Evolutionary conservation across 2,113 vertebrate genomes (phyloP).

Genomic region (Clupea harengus): DNA sequence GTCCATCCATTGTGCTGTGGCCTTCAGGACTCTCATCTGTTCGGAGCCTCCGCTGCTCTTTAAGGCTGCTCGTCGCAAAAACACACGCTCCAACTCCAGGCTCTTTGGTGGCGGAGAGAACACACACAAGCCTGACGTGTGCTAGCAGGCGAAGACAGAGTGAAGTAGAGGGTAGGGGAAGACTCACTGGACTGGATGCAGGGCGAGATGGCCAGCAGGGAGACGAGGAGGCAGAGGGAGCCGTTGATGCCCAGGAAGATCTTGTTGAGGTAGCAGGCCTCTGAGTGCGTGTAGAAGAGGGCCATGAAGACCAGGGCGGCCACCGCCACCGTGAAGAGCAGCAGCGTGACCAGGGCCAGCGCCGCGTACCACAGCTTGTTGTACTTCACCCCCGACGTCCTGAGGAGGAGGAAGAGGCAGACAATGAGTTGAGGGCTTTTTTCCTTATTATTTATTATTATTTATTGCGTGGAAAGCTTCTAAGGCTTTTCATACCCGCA

Average conservation of each 20-base stretch:
- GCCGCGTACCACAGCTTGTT: slow-evolving; percentile 90
- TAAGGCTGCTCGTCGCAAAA: not conserved
- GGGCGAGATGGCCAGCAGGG: slow-evolving; percentile 86
- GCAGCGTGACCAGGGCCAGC: slow-evolving; percentile 83
- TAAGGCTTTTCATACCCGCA: too few relatives aligned
- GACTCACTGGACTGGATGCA: slow-evolving; percentile 89
- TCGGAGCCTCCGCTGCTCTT: too few relatives aligned
- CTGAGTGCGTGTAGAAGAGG: slow-evolving; percentile 80
- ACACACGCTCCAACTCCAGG: not conserved
- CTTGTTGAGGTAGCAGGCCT: slow-evolving; percentile 88
- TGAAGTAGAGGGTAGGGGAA: too few relatives aligned
- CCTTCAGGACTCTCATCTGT: too few relatives aligned
- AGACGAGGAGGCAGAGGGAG: slow-evolving; percentile 85
- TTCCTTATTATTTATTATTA: too few relatives aligned
- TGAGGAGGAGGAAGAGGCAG: slow-evolving; percentile 50
- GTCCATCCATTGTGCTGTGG: not conserved
- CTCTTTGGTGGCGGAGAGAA: not conserved
- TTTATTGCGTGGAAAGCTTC: too few relatives aligned
- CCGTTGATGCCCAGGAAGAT: slow-evolving; percentile 86
- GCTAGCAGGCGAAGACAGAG: too few relatives aligned
- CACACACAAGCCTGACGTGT: not conserved
- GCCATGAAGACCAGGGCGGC: slow-evolving; percentile 84
- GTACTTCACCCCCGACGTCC: slow-evolving; percentile 82
- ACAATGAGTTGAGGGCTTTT: too few relatives aligned
- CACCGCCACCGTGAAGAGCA: slow-evolving; percentile 82